phyloP scores from a whole-genome alignment of 2,797 vertebrate species.

The Danio aesculapii region DNA sequence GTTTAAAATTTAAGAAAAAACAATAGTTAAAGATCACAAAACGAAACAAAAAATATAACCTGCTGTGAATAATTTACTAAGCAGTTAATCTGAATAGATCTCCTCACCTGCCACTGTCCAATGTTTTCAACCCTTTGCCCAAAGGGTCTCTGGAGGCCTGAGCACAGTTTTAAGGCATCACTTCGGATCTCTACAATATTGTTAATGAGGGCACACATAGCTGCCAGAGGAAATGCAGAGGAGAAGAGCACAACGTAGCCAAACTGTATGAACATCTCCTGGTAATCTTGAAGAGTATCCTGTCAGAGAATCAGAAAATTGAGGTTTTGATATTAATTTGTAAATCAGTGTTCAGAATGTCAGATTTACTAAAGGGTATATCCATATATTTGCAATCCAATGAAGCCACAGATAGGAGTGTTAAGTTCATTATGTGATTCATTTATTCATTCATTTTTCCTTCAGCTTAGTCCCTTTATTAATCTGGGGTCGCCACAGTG shows the following conservation, averaged over 20 bases:
- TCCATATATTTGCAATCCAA: too few relatives aligned
- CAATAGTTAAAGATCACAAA: constrained; percentile 31
- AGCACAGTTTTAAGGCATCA: constrained; percentile 96
- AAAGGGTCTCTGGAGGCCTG: constrained; percentile 92
- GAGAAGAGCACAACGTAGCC: constrained; percentile 98
- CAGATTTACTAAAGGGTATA: not conserved
- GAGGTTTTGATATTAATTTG: not conserved
- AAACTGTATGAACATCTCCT: constrained; percentile 99
- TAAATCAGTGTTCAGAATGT: not conserved
- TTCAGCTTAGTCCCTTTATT: too few relatives aligned
- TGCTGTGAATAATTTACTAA: not conserved
- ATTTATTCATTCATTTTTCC: too few relatives aligned
- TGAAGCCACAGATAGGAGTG: too few relatives aligned
- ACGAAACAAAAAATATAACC: not conserved
- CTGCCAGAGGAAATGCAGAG: constrained; percentile 94
- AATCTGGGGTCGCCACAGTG: too few relatives aligned
- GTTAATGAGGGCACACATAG: constrained; percentile 95
- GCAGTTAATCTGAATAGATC: not conserved
- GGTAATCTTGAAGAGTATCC: constrained; percentile 98
- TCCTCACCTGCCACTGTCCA: constrained; percentile 94
- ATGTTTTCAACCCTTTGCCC: constrained; percentile 93
- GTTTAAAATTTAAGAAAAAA: constrained; percentile 45
- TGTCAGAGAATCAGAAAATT: constrained; percentile 63
- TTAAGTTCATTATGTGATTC: too few relatives aligned
- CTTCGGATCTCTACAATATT: constrained; percentile 97